phyloP scores from a whole-genome alignment of 2,113 vertebrate genomes.

The Pluvianellus socialis region DNA sequence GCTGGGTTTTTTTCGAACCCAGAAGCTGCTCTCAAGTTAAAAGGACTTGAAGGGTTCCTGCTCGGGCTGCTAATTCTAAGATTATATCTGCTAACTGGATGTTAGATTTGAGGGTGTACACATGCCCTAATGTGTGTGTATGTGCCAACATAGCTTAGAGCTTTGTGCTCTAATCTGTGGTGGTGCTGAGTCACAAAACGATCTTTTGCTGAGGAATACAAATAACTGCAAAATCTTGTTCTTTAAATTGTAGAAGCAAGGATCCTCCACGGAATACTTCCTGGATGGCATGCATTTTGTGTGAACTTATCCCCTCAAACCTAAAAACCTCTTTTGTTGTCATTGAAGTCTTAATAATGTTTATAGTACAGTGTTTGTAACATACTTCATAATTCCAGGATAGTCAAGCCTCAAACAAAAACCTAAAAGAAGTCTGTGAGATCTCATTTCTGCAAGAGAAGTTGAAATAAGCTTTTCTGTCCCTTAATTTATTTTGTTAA shows the following conservation, averaged over 20 bases:
- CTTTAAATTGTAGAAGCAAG: neutral
- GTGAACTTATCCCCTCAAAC: neutral
- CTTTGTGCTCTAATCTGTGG: neutral
- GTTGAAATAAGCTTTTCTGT: neutral
- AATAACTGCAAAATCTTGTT: neutral
- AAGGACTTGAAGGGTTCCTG: neutral
- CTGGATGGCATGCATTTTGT: neutral
- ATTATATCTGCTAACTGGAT: neutral
- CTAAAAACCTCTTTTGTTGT: neutral
- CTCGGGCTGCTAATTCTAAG: neutral
- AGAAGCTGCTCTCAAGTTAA: neutral
- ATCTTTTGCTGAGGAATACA: neutral
- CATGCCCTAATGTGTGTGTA: rapidly evolving
- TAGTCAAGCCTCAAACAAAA: neutral
- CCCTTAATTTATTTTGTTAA: neutral
- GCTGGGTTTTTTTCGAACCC: neutral
- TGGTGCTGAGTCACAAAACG: neutral
- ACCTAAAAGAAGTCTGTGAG: neutral
- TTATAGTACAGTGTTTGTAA: neutral
- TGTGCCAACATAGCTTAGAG: neutral
- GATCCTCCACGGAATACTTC: neutral
- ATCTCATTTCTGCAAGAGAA: neutral
- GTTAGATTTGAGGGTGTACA: neutral
- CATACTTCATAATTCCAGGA: neutral
- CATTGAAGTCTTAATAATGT: neutral